phyloP scores from a whole-genome alignment of 2,888 invertebrate species.

The Myopa tessellatipennis region DNA sequence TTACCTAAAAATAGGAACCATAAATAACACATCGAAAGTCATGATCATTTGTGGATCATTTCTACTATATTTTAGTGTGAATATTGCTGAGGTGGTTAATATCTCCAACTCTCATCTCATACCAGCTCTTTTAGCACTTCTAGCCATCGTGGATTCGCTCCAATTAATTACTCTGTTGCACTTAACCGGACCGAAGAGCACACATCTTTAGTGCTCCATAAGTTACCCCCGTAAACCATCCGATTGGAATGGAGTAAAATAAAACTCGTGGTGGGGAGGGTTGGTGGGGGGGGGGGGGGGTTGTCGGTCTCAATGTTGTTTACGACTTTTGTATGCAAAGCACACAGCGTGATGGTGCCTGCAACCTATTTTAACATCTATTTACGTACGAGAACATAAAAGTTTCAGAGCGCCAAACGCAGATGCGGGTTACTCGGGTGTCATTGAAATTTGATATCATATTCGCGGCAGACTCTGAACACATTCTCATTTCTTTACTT shows the following conservation, averaged over 20 bases:
- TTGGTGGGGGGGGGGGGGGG: no score
- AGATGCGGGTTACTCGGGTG: not conserved
- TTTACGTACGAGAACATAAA: no score
- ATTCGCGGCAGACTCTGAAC: not conserved
- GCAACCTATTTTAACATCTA: not conserved
- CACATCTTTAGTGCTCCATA: not conserved
- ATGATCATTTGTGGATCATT: no score
- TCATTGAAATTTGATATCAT: slow-evolving; percentile 21
- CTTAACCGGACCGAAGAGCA: no score
- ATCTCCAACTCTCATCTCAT: no score
- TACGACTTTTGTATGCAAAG: not conserved
- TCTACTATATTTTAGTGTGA: no score
- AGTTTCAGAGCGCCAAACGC: not conserved
- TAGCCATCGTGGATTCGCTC: not conserved
- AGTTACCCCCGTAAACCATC: not conserved
- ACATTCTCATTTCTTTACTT: not conserved
- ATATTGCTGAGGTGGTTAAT: no score
- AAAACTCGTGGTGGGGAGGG: no score
- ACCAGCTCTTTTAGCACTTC: not conserved
- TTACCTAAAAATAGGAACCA: no score
- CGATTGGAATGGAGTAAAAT: not conserved
- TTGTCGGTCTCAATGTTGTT: not conserved
- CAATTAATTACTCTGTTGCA: not conserved
- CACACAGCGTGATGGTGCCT: not conserved
- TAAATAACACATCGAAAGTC: no score